These are phyloP conservation scores for Apoda limacodes DNA, from an alignment of 2,888 invertebrate genomes.

Conservation along the genomic window DNA sequence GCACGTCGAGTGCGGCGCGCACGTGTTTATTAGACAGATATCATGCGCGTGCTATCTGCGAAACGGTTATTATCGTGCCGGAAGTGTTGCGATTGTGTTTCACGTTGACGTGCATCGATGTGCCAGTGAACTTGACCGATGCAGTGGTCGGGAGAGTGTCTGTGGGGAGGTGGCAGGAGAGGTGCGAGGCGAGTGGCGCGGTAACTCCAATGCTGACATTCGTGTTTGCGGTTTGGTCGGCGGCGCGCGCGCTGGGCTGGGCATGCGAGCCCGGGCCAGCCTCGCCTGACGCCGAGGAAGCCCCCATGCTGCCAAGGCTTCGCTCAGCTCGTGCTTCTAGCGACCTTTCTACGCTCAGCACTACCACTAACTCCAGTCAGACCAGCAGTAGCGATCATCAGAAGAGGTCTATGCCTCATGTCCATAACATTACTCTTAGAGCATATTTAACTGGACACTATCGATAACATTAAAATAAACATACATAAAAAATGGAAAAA, in stretches of 20 bases:
- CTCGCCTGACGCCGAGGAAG: conserved; percentile 51
- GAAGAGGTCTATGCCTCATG: too few species aligned
- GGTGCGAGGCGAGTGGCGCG: too few species aligned
- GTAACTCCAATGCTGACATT: conserved; percentile 73
- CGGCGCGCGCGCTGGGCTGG: conserved; percentile 70
- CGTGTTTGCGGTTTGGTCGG: conserved; percentile 73
- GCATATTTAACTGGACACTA: too few species aligned
- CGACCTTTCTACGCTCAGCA: conserved; percentile 61
- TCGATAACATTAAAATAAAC: too few species aligned
- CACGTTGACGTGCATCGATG: too few species aligned
- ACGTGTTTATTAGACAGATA: too few species aligned
- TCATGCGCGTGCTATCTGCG: conserved; percentile 20
- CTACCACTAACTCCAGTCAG: conserved; percentile 62
- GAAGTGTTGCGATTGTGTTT: conserved; percentile 24
- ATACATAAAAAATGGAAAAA: too few species aligned
- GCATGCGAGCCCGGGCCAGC: conserved; percentile 35
- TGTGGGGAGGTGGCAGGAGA: conserved; percentile 44
- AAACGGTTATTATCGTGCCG: conserved; percentile 16
- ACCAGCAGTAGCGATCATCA: conserved; percentile 53
- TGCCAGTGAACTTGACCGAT: conserved; percentile 37
- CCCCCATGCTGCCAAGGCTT: conserved; percentile 52
- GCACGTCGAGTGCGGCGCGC: conserved; percentile 49
- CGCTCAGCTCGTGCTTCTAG: conserved; percentile 62
- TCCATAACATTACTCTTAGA: too few species aligned
- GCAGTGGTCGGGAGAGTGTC: conserved; percentile 34